Percentiles rank a stretch among this genome's conserved stretches.
Evolutionary conservation across 2,113 vertebrate species (phyloP).

Genomic region (Aptenodytes patagonicus): DNA sequence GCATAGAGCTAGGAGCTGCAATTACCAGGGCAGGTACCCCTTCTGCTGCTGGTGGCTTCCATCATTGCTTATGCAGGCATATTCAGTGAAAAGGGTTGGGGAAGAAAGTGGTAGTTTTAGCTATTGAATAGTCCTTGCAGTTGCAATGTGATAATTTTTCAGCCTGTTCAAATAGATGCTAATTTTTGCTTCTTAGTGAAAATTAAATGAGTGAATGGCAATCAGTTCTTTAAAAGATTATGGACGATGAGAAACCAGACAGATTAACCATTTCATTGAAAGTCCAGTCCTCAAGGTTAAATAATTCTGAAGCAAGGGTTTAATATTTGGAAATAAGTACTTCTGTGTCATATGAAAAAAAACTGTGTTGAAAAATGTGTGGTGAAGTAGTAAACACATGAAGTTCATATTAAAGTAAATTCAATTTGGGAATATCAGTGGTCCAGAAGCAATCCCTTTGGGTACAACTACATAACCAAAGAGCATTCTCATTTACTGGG

Average conservation of each 20-base stretch:
- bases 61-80: background rate
- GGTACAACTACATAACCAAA: fast-evolving
- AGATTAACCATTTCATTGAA: background rate
- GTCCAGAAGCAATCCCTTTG: background rate
- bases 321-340: background rate
- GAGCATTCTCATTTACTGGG: background rate
- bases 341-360: background rate
- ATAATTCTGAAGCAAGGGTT: background rate
- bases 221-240: background rate
- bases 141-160: background rate
- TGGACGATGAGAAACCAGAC: background rate
- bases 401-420: background rate
- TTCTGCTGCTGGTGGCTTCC: background rate
- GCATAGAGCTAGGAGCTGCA: background rate
- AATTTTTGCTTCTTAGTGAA: background rate
- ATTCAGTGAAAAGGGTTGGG: background rate
- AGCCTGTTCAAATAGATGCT: background rate
- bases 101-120: background rate
- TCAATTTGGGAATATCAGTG: background rate
- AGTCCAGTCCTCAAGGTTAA: background rate
- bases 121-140: background rate
- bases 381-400: background rate
- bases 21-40: background rate
- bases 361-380: background rate
- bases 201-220: background rate